Evolutionary conservation across 2,888 invertebrate species (phyloP).

Genomic region (Lasioglossum zephyrum): DNA sequence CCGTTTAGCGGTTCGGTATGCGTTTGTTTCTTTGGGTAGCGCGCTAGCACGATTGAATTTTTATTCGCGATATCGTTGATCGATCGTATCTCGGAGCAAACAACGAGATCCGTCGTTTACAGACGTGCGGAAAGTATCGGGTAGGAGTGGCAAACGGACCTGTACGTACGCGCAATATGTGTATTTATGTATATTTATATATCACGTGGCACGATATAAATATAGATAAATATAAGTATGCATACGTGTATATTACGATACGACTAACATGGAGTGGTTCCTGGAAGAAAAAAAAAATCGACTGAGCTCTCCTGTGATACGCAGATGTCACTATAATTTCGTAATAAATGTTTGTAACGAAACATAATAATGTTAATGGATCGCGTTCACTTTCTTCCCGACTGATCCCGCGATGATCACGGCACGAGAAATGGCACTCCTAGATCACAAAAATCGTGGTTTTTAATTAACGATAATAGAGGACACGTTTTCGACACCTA

Average conservation of each 20-base stretch:
- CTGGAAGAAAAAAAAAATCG: conserved; percentile 63
- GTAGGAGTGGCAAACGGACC: neutral
- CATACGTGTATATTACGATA: neutral
- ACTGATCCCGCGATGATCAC: conserved; percentile 52
- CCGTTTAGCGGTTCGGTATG: no score
- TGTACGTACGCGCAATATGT: neutral
- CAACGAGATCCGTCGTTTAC: conserved; percentile 10
- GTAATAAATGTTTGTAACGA: conserved; percentile 71
- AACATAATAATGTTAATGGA: conserved; percentile 57
- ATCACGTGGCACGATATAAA: neutral
- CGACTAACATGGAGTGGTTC: conserved; percentile 68
- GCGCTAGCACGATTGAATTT: neutral
- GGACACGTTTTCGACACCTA: conserved; percentile 43
- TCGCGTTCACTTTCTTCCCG: conserved; percentile 67
- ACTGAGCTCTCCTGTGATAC: conserved; percentile 78
- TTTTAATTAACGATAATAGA: conserved; percentile 7
- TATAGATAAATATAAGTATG: conserved; percentile 1
- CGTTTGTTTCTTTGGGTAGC: neutral
- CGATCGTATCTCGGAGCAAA: neutral
- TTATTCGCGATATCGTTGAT: neutral
- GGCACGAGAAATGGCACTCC: conserved; percentile 25
- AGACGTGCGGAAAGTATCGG: neutral
- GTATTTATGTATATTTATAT: conserved; percentile 8
- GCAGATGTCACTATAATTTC: conserved; percentile 74
- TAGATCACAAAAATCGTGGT: conserved; percentile 4